These are phyloP conservation scores for Doryteuthis pealeii DNA, from an alignment of 1,140 invertebrate genomes.

Conservation along the genomic window DNA sequence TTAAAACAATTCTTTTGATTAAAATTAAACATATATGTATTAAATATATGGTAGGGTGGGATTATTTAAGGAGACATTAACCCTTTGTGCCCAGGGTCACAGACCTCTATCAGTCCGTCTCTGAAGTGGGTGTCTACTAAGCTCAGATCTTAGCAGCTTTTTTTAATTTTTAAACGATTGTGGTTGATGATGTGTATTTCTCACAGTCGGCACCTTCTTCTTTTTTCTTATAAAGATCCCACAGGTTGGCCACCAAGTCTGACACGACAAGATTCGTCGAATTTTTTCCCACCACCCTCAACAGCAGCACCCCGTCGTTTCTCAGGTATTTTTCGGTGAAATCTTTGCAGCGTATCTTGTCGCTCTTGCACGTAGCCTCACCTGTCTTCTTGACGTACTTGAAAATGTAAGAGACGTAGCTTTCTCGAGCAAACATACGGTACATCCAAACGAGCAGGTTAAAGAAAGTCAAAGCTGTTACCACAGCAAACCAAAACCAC, in stretches of 20 bases:
- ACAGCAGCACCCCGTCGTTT: slow-evolving; percentile 55
- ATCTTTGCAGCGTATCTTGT: slow-evolving; percentile 46
- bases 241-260: slow-evolving; percentile 53
- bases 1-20: too few species aligned
- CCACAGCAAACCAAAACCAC: slow-evolving; percentile 56
- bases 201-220: slow-evolving; percentile 20
- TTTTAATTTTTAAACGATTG: too few species aligned
- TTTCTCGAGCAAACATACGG: slow-evolving; percentile 37
- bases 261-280: slow-evolving; percentile 53
- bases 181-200: slow-evolving; percentile 4
- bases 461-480: slow-evolving; percentile 45
- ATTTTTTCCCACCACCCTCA: slow-evolving; percentile 52
- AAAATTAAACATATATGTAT: too few species aligned
- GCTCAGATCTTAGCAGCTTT: too few species aligned
- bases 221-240: slow-evolving; percentile 50
- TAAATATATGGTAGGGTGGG: too few species aligned
- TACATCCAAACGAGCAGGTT: slow-evolving; percentile 36
- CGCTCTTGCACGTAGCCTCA: slow-evolving; percentile 33
- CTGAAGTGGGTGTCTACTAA: too few species aligned
- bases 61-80: too few species aligned
- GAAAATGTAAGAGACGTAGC: slow-evolving; percentile 49
- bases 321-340: slow-evolving; percentile 52
- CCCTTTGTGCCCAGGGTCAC: too few species aligned
- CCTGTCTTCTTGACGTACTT: slow-evolving; percentile 49
- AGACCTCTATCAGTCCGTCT: too few species aligned